phyloP scores from a whole-genome alignment of 2,113 vertebrate genomes.

The Australoheros scitulus region DNA sequence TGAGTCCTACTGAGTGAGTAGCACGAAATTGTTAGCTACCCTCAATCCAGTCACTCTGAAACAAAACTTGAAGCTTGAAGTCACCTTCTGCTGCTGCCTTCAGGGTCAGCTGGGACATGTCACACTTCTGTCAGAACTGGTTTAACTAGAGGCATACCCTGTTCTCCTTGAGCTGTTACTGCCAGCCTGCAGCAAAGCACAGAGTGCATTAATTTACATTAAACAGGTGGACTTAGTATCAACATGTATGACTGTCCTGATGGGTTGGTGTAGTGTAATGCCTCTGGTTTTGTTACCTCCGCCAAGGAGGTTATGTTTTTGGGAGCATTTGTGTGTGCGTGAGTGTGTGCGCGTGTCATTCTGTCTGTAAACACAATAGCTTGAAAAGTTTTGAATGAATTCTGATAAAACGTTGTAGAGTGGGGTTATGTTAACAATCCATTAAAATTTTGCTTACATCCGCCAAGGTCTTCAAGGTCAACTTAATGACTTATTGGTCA shows the following conservation, averaged over 20 bases:
- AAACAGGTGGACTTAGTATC: background rate
- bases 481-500: no score
- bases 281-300: background rate
- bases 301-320: no score
- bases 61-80: slow-evolving; percentile 9
- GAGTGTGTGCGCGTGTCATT: no score
- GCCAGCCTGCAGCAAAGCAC: background rate
- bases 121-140: background rate
- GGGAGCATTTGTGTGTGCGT: no score
- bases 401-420: no score
- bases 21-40: background rate
- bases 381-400: no score
- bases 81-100: slow-evolving; percentile 28
- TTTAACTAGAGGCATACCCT: background rate
- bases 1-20: background rate
- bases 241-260: background rate
- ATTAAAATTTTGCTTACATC: no score
- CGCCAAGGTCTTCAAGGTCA: no score
- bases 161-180: background rate
- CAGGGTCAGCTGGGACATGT: slow-evolving; percentile 4
- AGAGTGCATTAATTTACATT: slow-evolving; percentile 12
- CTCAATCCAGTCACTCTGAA: slow-evolving; percentile 3
- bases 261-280: background rate
- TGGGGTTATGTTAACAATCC: no score
- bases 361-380: no score